Percentiles rank a stretch among this genome's conserved stretches.
Evolutionary conservation across 2,113 vertebrate genomes (phyloP).

Genomic region (Tapirus terrestris): DNA sequence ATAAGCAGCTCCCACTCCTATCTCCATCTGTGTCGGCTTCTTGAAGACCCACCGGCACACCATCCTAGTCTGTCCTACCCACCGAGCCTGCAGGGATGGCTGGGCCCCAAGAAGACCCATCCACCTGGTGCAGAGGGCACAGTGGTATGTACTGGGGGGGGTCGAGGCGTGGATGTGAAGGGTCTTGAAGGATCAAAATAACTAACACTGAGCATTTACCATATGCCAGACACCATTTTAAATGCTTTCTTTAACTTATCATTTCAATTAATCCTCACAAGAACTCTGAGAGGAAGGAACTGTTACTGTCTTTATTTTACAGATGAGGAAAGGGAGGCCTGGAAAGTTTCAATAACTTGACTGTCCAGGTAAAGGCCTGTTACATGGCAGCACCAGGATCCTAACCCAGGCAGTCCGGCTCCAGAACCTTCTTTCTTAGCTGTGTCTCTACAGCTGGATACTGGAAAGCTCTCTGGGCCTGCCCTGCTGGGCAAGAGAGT

Average conservation of each 20-base stretch:
- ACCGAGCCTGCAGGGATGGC: accelerated
- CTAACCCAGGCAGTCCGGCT: not conserved
- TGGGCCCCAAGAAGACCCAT: not conserved
- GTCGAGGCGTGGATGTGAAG: not conserved
- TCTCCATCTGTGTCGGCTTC: not conserved
- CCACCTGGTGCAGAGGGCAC: not conserved
- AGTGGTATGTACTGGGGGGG: not conserved
- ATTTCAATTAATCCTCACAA: not conserved
- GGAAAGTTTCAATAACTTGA: not conserved
- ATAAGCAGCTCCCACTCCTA: accelerated
- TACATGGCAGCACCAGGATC: not conserved
- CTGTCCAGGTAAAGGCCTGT: not conserved
- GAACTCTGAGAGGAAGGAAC: not conserved
- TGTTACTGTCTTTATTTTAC: not conserved
- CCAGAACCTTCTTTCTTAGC: not conserved
- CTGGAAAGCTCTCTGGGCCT: not conserved
- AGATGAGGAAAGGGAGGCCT: not conserved
- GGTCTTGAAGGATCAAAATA: not conserved
- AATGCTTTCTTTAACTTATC: not conserved
- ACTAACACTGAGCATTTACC: not conserved
- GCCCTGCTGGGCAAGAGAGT: not conserved
- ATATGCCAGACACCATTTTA: too few relatives aligned
- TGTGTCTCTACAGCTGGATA: not conserved
- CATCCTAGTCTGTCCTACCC: not conserved
- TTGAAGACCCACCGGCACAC: not conserved